Conservation (phyloP, 2,113 vertebrate genomes). For the Nansenia antarctica region DNA sequence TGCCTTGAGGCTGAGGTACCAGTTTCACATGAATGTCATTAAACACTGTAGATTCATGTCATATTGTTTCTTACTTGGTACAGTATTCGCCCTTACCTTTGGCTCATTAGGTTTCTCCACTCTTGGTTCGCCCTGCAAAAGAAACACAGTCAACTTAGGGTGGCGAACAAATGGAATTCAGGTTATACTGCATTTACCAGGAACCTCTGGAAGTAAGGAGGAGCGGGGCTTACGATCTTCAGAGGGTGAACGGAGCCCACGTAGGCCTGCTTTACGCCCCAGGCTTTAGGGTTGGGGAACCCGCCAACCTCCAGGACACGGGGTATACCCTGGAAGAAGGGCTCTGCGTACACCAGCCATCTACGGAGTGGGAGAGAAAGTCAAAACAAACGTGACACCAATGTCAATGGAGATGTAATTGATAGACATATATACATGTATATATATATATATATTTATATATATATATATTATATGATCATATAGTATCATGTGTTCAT, state of each 20-base stretch:
- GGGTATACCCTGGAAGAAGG: conserved; percentile 86
- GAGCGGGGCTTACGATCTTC: conserved; percentile 81
- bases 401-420: no score
- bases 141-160: conserved; percentile 10
- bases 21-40: no score
- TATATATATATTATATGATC: no score
- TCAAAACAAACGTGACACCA: background rate
- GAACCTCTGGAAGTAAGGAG: background rate
- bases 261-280: conserved; percentile 82
- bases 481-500: no score
- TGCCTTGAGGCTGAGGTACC: no score
- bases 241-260: conserved; percentile 89
- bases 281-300: conserved; percentile 82
- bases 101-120: conserved; percentile 87
- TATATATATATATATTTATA: no score
- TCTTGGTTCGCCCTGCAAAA: conserved; percentile 82
- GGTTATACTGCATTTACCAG: background rate
- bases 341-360: conserved; percentile 89
- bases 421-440: no score
- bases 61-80: background rate
- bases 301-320: conserved; percentile 89
- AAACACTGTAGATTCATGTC: no score
- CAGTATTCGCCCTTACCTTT: conserved; percentile 78
- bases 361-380: conserved; percentile 59
- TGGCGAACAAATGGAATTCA: background rate